Conservation (phyloP, 2,888 invertebrate genomes). For the Caenorhabditis sp. region DNA sequence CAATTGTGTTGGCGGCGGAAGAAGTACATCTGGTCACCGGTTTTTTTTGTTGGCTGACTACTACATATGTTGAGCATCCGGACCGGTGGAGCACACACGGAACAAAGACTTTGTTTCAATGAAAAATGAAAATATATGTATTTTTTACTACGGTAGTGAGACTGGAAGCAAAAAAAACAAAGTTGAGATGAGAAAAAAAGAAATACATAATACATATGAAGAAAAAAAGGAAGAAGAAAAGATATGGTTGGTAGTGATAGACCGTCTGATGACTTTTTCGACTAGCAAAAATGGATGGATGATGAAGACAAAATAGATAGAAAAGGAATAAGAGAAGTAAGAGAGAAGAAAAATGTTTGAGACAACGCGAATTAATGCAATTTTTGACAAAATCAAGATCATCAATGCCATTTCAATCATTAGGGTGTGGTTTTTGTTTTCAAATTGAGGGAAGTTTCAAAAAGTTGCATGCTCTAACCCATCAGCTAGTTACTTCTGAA, state of each 20-base stretch:
- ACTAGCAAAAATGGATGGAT: not conserved
- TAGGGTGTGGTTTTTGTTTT: not conserved
- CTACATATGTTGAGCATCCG: not conserved
- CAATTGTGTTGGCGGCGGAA: not conserved
- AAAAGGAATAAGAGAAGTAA: not conserved
- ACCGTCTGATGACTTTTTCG: not conserved
- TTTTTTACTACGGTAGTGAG: not conserved
- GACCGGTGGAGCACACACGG: not conserved
- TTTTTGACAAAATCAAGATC: not conserved
- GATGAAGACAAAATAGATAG: not conserved
- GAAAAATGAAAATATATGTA: not conserved
- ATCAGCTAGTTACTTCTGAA: too few relatives aligned
- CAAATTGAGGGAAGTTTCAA: not conserved
- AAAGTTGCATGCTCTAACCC: too few relatives aligned
- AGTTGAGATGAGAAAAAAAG: not conserved
- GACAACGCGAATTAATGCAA: conserved; percentile 1
- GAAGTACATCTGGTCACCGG: not conserved
- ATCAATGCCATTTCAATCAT: not conserved
- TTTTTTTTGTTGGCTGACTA: not conserved
- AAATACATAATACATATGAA: not conserved
- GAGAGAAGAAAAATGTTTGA: not conserved
- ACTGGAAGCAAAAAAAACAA: not conserved
- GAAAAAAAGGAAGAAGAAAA: not conserved
- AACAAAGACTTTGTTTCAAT: not conserved
- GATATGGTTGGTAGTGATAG: conserved; percentile 1